A percentile compares a stretch with the other conserved stretches of the same genome.
Conservation (phyloP, 2,797 vertebrate genomes). For the Gallinago solitaria region DNA sequence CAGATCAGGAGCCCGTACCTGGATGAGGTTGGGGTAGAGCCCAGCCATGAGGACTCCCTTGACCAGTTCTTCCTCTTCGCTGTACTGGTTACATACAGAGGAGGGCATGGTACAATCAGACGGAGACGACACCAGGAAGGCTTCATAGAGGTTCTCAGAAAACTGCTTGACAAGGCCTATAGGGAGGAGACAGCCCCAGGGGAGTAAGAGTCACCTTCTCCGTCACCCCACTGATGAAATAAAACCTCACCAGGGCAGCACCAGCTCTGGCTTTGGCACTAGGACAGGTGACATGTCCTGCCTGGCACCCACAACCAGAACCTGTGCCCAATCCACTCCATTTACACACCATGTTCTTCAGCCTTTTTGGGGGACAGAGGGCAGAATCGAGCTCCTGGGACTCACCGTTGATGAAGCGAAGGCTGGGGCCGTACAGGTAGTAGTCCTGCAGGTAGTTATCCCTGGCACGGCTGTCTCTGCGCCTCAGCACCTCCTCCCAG, state of each 20-base stretch:
- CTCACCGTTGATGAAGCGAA: conserved; percentile 92
- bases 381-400: fast-evolving
- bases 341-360: fast-evolving
- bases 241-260: neutral
- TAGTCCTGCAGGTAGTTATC: conserved; percentile 84
- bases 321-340: fast-evolving
- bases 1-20: conserved; percentile 75
- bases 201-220: neutral
- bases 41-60: conserved; percentile 93
- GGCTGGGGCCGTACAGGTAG: conserved; percentile 82
- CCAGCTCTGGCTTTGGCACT: neutral
- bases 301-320: neutral
- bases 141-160: conserved; percentile 89
- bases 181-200: neutral
- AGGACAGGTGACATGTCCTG: neutral
- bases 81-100: conserved; percentile 88
- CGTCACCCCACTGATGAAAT: fast-evolving
- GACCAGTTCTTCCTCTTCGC: conserved; percentile 89
- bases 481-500: conserved; percentile 84
- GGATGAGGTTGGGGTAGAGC: conserved; percentile 96
- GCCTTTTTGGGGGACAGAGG: fast-evolving
- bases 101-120: conserved; percentile 79
- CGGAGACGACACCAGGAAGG: conserved; percentile 81
- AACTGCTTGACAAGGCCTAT: conserved; percentile 95
- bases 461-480: conserved; percentile 75